phyloP scores from a whole-genome alignment of 2,888 invertebrate genomes.

The Hydriomena furcata region DNA sequence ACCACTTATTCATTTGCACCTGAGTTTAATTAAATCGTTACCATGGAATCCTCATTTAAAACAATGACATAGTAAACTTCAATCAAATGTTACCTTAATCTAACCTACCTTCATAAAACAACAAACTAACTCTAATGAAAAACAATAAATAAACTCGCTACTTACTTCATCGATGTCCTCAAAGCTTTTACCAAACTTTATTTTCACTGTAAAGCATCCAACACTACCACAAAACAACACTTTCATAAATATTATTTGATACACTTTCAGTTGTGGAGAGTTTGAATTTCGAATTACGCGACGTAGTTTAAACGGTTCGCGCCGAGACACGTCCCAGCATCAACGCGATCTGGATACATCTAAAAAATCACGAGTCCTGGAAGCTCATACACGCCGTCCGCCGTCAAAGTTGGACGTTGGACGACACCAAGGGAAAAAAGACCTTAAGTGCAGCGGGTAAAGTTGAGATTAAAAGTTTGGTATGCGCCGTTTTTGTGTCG shows the following conservation, averaged over 20 bases:
- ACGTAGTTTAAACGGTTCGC: conserved; percentile 27
- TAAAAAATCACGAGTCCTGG: conserved; percentile 78
- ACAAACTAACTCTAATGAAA: conserved; percentile 24
- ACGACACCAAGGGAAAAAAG: conserved; percentile 24
- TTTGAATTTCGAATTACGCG: conserved; percentile 29
- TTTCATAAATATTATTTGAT: conserved; percentile 44
- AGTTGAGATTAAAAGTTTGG: conserved; percentile 27
- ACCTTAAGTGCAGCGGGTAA: neutral
- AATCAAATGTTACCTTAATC: conserved; percentile 9
- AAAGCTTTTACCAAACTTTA: conserved; percentile 40
- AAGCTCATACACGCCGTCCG: conserved; percentile 72
- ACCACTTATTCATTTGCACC: too few relatives aligned
- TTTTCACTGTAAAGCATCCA: conserved; percentile 46
- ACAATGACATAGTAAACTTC: conserved; percentile 19
- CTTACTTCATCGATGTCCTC: conserved; percentile 43
- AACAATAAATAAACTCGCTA: conserved; percentile 41
- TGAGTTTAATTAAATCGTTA: conserved; percentile 6
- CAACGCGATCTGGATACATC: conserved; percentile 68
- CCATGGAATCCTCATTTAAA: conserved; percentile 11
- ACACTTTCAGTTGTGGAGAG: conserved; percentile 29
- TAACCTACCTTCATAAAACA: conserved; percentile 12
- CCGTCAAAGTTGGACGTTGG: conserved; percentile 43
- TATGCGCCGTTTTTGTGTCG: conserved; percentile 39
- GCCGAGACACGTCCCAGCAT: conserved; percentile 64
- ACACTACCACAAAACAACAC: conserved; percentile 48